These are phyloP conservation scores for Drosophila baimaii DNA, from an alignment of 1,140 invertebrate genomes.

Conservation along the genomic window DNA sequence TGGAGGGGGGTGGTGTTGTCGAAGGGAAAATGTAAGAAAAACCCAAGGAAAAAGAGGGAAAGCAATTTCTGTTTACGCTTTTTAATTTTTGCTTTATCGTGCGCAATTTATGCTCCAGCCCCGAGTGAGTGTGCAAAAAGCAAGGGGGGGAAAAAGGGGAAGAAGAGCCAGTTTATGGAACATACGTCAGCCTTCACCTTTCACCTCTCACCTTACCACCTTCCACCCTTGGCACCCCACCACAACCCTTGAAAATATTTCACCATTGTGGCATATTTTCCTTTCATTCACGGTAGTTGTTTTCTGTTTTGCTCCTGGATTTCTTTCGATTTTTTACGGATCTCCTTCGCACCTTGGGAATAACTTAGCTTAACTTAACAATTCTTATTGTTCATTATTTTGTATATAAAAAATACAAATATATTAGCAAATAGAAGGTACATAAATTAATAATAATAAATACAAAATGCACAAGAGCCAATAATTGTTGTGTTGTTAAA, in stretches of 20 bases:
- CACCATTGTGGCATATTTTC: constrained; percentile 27
- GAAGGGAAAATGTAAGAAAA: constrained; percentile 2
- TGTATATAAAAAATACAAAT: too few relatives aligned
- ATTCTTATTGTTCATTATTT: too few relatives aligned
- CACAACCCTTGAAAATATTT: constrained; percentile 2
- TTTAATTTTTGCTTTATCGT: constrained; percentile 83
- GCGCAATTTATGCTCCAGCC: constrained; percentile 69
- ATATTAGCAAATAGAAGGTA: too few relatives aligned
- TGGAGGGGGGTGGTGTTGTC: too few relatives aligned
- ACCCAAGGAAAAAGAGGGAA: constrained; percentile 10
- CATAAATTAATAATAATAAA: background rate
- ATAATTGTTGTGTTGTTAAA: background rate
- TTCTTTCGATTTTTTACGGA: constrained; percentile 12
- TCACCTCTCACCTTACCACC: background rate
- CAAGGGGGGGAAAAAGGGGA: constrained; percentile 6
- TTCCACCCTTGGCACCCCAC: background rate
- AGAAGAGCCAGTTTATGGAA: constrained; percentile 22
- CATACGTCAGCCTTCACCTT: constrained; percentile 42
- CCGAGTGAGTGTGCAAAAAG: constrained; percentile 10
- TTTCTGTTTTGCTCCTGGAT: background rate
- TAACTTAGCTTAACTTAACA: background rate
- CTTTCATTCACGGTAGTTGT: background rate
- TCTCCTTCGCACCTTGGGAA: background rate
- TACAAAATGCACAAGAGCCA: background rate
- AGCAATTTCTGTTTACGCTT: constrained; percentile 75